Evolutionary conservation across 1,140 invertebrate species (phyloP).

Genomic region (Callitettix versicolor): DNA sequence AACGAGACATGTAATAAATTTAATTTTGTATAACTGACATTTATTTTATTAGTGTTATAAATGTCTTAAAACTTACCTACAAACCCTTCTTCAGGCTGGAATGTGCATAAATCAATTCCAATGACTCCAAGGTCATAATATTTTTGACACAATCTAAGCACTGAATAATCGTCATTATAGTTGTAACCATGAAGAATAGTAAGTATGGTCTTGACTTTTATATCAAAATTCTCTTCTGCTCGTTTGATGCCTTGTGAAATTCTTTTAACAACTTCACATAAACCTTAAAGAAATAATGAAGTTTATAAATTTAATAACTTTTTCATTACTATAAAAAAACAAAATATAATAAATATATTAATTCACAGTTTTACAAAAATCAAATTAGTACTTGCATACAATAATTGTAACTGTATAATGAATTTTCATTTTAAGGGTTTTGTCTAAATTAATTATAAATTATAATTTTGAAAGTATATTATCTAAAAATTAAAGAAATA

Average conservation of each 20-base stretch:
- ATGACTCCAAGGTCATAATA: conserved; percentile 42
- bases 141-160: conserved; percentile 39
- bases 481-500: too few species aligned
- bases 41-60: neutral
- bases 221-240: conserved; percentile 39
- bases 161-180: conserved; percentile 32
- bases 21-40: neutral
- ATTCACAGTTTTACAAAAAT: too few species aligned
- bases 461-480: too few species aligned
- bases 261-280: conserved; percentile 33
- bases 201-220: conserved; percentile 39
- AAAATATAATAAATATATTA: too few species aligned
- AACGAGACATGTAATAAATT: neutral
- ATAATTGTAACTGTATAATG: too few species aligned
- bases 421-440: too few species aligned
- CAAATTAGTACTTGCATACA: too few species aligned
- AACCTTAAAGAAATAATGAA: conserved; percentile 9
- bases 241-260: conserved; percentile 35
- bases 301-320: too few species aligned
- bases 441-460: too few species aligned
- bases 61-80: conserved; percentile 12
- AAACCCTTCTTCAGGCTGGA: neutral
- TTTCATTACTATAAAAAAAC: too few species aligned
- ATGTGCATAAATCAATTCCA: conserved; percentile 44
- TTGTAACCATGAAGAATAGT: conserved; percentile 25